phyloP scores from a whole-genome alignment of 2,113 vertebrate species.

The Gallinago jamesoni region DNA sequence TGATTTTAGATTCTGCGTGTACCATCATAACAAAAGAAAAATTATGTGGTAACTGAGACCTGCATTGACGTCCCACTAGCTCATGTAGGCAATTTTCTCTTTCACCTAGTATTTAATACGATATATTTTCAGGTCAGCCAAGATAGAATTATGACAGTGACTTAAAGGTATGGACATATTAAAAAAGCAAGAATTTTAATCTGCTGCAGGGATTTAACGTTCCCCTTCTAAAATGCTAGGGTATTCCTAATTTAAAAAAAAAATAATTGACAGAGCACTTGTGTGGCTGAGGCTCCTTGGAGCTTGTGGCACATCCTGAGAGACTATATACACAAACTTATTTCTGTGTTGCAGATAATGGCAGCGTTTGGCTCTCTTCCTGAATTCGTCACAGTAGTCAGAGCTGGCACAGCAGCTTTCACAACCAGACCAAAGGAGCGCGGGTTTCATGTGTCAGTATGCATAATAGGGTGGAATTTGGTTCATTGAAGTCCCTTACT shows the following conservation, averaged over 20 bases:
- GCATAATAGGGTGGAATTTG: slow-evolving; percentile 17
- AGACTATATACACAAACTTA: not conserved
- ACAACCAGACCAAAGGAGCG: not conserved
- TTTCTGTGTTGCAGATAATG: not conserved
- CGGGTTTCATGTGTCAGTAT: not conserved
- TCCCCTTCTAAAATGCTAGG: not conserved
- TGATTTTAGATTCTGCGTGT: not conserved
- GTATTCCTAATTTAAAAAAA: not conserved
- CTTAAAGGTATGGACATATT: not conserved
- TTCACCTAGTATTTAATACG: not conserved
- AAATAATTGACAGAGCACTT: not conserved
- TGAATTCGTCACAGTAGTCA: slow-evolving; percentile 7
- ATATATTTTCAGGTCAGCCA: not conserved
- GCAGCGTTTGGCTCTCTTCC: slow-evolving; percentile 27
- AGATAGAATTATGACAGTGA: not conserved
- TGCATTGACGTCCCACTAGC: not conserved
- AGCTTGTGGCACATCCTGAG: not conserved
- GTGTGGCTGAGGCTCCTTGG: not conserved
- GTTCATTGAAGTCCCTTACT: slow-evolving; percentile 21
- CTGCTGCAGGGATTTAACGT: not conserved
- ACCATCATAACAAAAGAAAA: not conserved
- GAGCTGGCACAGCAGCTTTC: not conserved
- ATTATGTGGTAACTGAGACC: not conserved
- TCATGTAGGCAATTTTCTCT: not conserved
- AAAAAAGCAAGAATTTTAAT: not conserved